Conservation (phyloP, 1,140 invertebrate species). For the Ctenoplectra terminalis region DNA sequence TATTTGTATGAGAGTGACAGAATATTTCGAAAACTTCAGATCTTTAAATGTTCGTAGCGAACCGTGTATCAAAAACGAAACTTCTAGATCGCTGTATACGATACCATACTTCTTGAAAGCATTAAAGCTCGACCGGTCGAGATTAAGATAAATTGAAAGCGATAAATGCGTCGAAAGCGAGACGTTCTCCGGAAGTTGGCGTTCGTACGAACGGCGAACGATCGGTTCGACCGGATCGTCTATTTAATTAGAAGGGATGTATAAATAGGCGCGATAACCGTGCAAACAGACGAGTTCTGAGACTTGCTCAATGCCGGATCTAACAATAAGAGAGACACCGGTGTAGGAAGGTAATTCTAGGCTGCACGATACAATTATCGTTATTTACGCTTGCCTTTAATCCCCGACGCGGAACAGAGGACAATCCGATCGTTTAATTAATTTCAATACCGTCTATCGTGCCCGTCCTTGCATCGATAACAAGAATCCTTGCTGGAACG, state of each 20-base stretch:
- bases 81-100: too few relatives aligned
- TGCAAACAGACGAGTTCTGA: slow-evolving; percentile 47
- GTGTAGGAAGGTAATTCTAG: slow-evolving; percentile 61
- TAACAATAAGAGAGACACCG: slow-evolving; percentile 59
- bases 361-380: slow-evolving; percentile 55
- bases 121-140: too few relatives aligned
- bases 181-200: background rate
- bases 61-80: too few relatives aligned
- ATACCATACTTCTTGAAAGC: too few relatives aligned
- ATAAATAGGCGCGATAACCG: slow-evolving; percentile 60
- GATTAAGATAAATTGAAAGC: background rate
- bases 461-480: background rate
- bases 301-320: slow-evolving; percentile 66
- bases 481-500: background rate
- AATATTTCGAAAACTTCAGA: too few relatives aligned
- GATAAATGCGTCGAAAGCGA: background rate
- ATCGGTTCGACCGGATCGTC: slow-evolving; percentile 39
- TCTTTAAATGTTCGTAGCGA: too few relatives aligned
- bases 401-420: slow-evolving; percentile 35
- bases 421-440: slow-evolving; percentile 45
- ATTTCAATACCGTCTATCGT: slow-evolving; percentile 39
- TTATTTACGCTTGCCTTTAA: slow-evolving; percentile 55
- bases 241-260: slow-evolving; percentile 58
- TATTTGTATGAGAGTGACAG: too few relatives aligned
- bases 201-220: slow-evolving; percentile 9